Evolutionary conservation across 2,797 vertebrate genomes (phyloP).

Genomic region (Bucorvus abyssinicus): DNA sequence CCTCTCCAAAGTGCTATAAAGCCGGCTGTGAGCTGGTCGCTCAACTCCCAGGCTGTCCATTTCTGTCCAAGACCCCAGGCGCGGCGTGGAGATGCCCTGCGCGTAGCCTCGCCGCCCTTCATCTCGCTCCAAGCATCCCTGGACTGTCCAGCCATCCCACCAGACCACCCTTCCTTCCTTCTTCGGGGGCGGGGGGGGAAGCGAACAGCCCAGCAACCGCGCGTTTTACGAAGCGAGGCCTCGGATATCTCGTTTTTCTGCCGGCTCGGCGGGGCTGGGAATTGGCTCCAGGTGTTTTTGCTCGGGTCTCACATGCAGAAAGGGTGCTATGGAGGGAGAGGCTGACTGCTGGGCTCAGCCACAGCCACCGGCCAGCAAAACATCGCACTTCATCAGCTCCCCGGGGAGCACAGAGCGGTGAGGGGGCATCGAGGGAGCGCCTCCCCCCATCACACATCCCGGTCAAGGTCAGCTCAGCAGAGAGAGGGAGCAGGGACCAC

Average conservation of each 20-base stretch:
- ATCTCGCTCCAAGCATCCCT: background rate
- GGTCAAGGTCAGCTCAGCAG: fast-evolving
- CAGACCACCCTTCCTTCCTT: background rate
- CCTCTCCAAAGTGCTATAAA: background rate
- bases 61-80: background rate
- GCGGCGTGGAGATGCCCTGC: fast-evolving
- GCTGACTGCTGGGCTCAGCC: background rate
- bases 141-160: background rate
- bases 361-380: background rate
- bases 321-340: background rate
- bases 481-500: background rate
- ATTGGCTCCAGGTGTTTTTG: constrained; percentile 15
- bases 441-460: background rate
- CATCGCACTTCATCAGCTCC: background rate
- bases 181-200: background rate
- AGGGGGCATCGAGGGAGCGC: fast-evolving
- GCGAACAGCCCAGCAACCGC: background rate
- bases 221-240: background rate
- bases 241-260: fast-evolving
- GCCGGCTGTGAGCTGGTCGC: fast-evolving
- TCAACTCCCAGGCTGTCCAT: background rate
- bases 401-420: fast-evolving
- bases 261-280: background rate
- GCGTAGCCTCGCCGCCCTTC: background rate
- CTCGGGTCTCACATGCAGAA: background rate